Evolutionary conservation across 2,888 invertebrate species (phyloP).

Genomic region (Ophioninae sp.): DNA sequence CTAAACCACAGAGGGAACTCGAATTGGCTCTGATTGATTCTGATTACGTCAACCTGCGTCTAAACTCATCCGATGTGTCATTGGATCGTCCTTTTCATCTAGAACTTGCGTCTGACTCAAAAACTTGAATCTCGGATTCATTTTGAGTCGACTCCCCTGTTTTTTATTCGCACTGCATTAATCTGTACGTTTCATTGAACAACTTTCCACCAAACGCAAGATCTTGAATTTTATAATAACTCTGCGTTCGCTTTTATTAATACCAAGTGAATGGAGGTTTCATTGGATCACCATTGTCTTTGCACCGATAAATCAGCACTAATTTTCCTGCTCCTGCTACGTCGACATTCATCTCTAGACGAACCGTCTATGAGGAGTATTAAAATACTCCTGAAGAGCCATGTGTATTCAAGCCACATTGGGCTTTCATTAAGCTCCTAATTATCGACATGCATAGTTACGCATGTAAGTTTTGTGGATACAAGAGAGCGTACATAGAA

Average conservation of each 20-base stretch:
- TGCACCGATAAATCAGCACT: no score
- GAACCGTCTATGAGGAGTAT: background rate
- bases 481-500: constrained; percentile 66
- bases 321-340: background rate
- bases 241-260: background rate
- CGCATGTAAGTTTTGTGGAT: constrained; percentile 68
- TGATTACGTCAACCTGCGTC: no score
- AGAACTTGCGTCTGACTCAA: background rate
- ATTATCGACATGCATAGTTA: constrained; percentile 74
- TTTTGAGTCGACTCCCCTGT: background rate
- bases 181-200: no score
- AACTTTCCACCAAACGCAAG: background rate
- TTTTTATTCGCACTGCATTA: no score
- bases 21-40: no score
- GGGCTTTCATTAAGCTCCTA: constrained; percentile 73
- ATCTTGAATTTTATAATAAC: background rate
- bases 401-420: constrained; percentile 61
- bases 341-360: background rate
- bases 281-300: no score
- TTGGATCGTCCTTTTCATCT: background rate
- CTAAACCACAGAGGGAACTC: no score
- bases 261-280: background rate
- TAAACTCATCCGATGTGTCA: no score
- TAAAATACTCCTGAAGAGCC: constrained; percentile 5
- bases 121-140: background rate